Percentiles rank a stretch among this genome's conserved stretches.
phyloP scores from a whole-genome alignment of 2,888 invertebrate species.

The Sceliomorpha sp. region DNA sequence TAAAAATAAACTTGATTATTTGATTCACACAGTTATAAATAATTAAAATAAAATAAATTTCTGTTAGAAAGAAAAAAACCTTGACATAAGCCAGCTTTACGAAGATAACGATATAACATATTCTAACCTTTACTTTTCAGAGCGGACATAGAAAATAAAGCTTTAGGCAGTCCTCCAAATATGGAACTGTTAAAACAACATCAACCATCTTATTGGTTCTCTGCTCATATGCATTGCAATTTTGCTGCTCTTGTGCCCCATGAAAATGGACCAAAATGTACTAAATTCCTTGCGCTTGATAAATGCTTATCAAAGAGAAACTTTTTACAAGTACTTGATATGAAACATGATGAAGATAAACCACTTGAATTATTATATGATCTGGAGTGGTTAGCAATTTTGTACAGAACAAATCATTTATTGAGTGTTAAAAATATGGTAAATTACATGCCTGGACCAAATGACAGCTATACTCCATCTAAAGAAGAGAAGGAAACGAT shows the following conservation, averaged over 20 bases:
- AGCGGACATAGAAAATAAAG: constrained; percentile 89
- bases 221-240: constrained; percentile 98
- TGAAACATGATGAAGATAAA: constrained; percentile 83
- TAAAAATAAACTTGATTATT: too few species aligned
- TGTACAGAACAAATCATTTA: constrained; percentile 94
- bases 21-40: too few species aligned
- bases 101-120: neutral
- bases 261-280: constrained; percentile 80
- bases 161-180: constrained; percentile 93
- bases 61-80: too few species aligned
- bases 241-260: constrained; percentile 92
- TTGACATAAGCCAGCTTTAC: too few species aligned
- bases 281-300: constrained; percentile 96
- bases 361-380: constrained; percentile 86
- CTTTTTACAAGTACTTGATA: constrained; percentile 92
- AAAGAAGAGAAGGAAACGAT: constrained; percentile 87
- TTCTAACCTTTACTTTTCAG: constrained; percentile 75
- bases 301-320: constrained; percentile 95
- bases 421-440: constrained; percentile 86
- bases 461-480: constrained; percentile 88
- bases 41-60: too few species aligned
- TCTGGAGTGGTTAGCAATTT: constrained; percentile 95
- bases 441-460: constrained; percentile 92
- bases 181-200: constrained; percentile 90
- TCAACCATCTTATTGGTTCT: constrained; percentile 96